phyloP scores from a whole-genome alignment of 2,797 vertebrate genomes.

The Aplochiton taeniatus region DNA sequence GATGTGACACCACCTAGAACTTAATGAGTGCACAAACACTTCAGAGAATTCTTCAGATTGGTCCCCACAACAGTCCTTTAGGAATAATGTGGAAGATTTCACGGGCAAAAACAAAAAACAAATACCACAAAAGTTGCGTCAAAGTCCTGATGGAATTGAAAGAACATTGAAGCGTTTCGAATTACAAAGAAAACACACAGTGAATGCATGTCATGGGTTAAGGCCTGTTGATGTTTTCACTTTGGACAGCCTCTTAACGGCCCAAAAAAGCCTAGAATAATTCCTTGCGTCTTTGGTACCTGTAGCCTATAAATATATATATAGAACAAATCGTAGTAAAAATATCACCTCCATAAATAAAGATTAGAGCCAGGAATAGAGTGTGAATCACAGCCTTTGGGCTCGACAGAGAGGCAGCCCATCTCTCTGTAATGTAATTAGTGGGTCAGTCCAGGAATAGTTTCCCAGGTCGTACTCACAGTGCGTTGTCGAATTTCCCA shows the following conservation, averaged over 20 bases:
- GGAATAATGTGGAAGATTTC: no score
- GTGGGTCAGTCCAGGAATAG: constrained; percentile 8
- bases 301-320: no score
- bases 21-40: constrained; percentile 41
- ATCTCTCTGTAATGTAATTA: constrained; percentile 33
- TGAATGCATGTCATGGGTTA: no score
- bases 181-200: not conserved
- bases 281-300: no score
- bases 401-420: not conserved
- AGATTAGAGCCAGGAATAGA: not conserved
- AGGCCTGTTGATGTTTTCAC: no score
- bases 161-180: constrained; percentile 26
- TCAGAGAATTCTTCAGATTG: constrained; percentile 51
- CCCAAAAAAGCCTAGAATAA: no score
- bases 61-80: no score
- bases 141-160: constrained; percentile 25
- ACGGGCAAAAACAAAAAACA: not conserved
- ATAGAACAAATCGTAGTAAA: no score
- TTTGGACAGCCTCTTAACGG: no score
- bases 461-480: constrained; percentile 81
- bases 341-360: no score
- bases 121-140: constrained; percentile 12
- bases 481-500: constrained; percentile 97
- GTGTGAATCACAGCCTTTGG: constrained; percentile 19
- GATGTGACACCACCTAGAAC: no score